These are phyloP conservation scores for Cordilura impudica DNA, from an alignment of 2,888 invertebrate genomes.

Conservation along the genomic window DNA sequence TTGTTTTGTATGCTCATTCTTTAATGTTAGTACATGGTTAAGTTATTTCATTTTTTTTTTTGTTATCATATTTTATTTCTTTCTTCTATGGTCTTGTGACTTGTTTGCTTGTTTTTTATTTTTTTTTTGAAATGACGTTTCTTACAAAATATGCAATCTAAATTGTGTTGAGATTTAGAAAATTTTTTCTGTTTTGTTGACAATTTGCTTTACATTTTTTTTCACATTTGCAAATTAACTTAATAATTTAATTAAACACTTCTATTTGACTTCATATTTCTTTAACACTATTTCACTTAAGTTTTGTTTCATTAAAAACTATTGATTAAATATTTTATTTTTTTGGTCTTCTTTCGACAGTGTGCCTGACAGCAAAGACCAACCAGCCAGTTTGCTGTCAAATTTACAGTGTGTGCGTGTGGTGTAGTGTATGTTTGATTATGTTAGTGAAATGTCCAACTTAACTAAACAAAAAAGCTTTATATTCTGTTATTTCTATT, in stretches of 20 bases:
- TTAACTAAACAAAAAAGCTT: conserved; percentile 30
- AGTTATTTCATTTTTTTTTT: conserved; percentile 1
- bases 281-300: not conserved
- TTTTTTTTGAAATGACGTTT: not conserved
- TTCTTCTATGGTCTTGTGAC: conserved; percentile 57
- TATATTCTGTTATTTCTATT: not conserved
- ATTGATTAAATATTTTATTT: conserved; percentile 36
- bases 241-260: not conserved
- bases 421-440: not conserved
- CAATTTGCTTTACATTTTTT: not conserved
- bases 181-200: conserved; percentile 8
- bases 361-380: conserved; percentile 46
- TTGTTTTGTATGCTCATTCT: conserved; percentile 6
- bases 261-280: not conserved
- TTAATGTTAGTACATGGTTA: conserved; percentile 21
- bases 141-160: conserved; percentile 12
- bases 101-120: conserved; percentile 29
- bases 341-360: conserved; percentile 21
- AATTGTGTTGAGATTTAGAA: not conserved
- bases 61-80: conserved; percentile 8
- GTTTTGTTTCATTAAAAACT: not conserved
- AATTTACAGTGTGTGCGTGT: not conserved
- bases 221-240: not conserved
- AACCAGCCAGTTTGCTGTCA: conserved; percentile 27
- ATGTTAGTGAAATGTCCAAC: conserved; percentile 21